Percentiles rank a stretch among this genome's conserved stretches.
Conservation (phyloP, 2,113 vertebrate genomes). For the Meles meles region DNA sequence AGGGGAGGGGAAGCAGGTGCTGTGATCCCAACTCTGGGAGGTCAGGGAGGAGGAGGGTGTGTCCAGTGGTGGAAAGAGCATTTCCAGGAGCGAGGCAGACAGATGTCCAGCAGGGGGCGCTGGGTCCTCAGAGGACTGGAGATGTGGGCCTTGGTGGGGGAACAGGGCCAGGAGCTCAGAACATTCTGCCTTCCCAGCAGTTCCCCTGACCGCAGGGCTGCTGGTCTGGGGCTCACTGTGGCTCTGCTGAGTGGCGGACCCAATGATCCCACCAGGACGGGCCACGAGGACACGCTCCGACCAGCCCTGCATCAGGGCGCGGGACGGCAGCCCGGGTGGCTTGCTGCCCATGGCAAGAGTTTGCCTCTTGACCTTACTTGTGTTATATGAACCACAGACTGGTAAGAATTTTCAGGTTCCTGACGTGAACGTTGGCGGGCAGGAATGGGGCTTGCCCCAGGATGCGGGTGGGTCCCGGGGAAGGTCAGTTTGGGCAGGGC, state of each 20-base stretch:
- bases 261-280: neutral
- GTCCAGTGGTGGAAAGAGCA: rapidly evolving
- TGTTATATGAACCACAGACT: rapidly evolving
- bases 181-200: too few relatives aligned
- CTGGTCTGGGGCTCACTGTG: neutral
- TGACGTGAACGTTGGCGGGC: neutral
- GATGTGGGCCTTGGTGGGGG: rapidly evolving
- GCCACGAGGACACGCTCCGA: rapidly evolving
- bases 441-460: neutral
- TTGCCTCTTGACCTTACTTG: rapidly evolving
- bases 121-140: neutral
- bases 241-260: neutral
- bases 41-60: neutral
- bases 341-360: neutral
- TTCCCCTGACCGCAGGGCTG: neutral
- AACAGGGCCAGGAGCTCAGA: neutral
- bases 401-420: rapidly evolving
- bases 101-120: neutral
- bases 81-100: neutral
- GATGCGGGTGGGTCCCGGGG: rapidly evolving
- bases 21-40: neutral
- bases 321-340: rapidly evolving
- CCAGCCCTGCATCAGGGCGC: rapidly evolving
- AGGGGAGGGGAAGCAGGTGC: rapidly evolving
- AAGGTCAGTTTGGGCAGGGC: neutral